A percentile compares a stretch with the other conserved stretches of the same genome.
Evolutionary conservation across 2,113 vertebrate genomes (phyloP).

Genomic region (Eonycteris spelaea): DNA sequence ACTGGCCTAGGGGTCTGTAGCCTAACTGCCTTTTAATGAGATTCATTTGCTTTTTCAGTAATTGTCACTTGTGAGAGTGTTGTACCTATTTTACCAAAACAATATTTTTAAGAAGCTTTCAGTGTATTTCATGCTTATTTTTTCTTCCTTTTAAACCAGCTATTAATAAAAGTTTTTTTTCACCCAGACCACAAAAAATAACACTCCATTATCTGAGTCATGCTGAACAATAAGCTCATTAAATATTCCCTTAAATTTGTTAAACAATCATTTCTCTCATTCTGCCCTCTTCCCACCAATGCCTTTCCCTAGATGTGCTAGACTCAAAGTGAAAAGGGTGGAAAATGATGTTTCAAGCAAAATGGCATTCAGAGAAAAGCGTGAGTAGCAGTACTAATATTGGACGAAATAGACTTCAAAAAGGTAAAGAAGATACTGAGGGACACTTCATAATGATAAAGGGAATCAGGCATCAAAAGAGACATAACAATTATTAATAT

Average conservation of each 20-base stretch:
- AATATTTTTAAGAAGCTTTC: neutral
- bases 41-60: neutral
- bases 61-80: neutral
- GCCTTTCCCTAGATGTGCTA: neutral
- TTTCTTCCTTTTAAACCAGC: neutral
- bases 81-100: neutral
- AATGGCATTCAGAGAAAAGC: no score
- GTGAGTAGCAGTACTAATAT: no score
- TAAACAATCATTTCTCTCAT: neutral
- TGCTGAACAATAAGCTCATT: conserved; percentile 5
- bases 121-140: neutral
- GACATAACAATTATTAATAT: no score
- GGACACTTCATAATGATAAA: no score
- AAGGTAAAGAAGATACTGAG: no score
- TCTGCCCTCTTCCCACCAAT: neutral
- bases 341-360: no score
- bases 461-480: no score
- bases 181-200: neutral
- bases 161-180: neutral
- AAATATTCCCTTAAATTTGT: neutral
- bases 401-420: no score
- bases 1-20: neutral
- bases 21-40: neutral
- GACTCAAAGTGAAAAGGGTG: no score
- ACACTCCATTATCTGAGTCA: neutral